Conservation (phyloP, 2,888 invertebrate genomes). For the Dicranocentrus wangi region DNA sequence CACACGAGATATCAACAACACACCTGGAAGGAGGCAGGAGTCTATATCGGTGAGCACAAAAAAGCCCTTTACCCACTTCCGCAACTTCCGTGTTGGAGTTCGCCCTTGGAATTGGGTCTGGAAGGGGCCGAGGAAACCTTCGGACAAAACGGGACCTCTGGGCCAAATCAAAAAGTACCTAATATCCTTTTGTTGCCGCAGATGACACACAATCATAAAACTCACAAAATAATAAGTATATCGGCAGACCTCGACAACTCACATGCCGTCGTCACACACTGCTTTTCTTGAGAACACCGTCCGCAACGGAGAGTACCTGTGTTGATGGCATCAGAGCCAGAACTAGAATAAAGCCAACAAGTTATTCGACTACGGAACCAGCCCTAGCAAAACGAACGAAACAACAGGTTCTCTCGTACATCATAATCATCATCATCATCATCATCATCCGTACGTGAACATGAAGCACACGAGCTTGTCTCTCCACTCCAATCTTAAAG, state of each 20-base stretch:
- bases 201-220: background rate
- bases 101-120: too few species aligned
- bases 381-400: slow-evolving; percentile 43
- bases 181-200: background rate
- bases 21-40: too few species aligned
- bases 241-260: too few species aligned
- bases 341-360: slow-evolving; percentile 66
- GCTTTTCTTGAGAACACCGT: slow-evolving; percentile 25
- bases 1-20: too few species aligned
- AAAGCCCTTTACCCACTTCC: too few species aligned
- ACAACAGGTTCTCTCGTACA: slow-evolving; percentile 57
- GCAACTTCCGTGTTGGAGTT: too few species aligned
- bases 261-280: too few species aligned
- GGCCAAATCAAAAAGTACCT: slow-evolving; percentile 35
- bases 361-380: slow-evolving; percentile 62
- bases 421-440: slow-evolving; percentile 24
- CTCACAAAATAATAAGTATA: slow-evolving; percentile 9
- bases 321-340: slow-evolving; percentile 63
- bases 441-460: slow-evolving; percentile 31
- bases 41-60: too few species aligned
- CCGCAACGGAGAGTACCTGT: slow-evolving; percentile 50
- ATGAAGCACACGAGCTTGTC: slow-evolving; percentile 53
- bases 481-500: background rate
- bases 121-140: too few species aligned
- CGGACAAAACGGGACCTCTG: background rate